These are phyloP conservation scores for Gambusia affinis DNA, from an alignment of 2,113 vertebrate species.

Conservation along the genomic window DNA sequence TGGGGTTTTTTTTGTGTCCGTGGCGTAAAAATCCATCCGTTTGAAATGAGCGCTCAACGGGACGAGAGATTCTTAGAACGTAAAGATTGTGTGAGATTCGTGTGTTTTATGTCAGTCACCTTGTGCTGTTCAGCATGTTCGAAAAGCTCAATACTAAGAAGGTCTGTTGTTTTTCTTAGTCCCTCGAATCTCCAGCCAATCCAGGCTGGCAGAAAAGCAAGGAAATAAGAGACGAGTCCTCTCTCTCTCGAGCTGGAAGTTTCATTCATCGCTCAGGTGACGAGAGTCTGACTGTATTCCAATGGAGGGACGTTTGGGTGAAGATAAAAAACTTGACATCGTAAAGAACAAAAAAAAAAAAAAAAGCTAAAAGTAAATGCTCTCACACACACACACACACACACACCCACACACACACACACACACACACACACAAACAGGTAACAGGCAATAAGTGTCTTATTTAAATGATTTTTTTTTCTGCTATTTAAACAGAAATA, in stretches of 20 bases:
- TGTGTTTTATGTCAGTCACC: slow-evolving; percentile 34
- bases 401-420: neutral
- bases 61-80: slow-evolving; percentile 33
- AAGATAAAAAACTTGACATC: slow-evolving; percentile 42
- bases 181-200: slow-evolving; percentile 29
- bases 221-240: neutral
- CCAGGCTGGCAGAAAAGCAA: slow-evolving; percentile 20
- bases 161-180: slow-evolving; percentile 13
- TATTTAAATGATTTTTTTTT: slow-evolving; percentile 35
- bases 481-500: slow-evolving; percentile 31
- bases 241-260: slow-evolving; percentile 11
- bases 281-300: slow-evolving; percentile 30
- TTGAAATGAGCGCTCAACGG: slow-evolving; percentile 27
- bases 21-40: slow-evolving; percentile 63
- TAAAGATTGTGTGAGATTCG: slow-evolving; percentile 17
- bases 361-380: slow-evolving; percentile 27
- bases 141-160: slow-evolving; percentile 39
- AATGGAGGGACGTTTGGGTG: neutral
- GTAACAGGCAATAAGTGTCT: slow-evolving; percentile 54
- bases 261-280: slow-evolving; percentile 18
- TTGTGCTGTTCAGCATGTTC: slow-evolving; percentile 32
- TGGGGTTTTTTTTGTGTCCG: slow-evolving; percentile 41
- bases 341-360: slow-evolving; percentile 33
- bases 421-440: neutral
- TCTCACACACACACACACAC: slow-evolving; percentile 6